A percentile compares a stretch with the other conserved stretches of the same genome.
phyloP scores from a whole-genome alignment of 2,888 invertebrate species.

The Cecidostiba fungosa region DNA sequence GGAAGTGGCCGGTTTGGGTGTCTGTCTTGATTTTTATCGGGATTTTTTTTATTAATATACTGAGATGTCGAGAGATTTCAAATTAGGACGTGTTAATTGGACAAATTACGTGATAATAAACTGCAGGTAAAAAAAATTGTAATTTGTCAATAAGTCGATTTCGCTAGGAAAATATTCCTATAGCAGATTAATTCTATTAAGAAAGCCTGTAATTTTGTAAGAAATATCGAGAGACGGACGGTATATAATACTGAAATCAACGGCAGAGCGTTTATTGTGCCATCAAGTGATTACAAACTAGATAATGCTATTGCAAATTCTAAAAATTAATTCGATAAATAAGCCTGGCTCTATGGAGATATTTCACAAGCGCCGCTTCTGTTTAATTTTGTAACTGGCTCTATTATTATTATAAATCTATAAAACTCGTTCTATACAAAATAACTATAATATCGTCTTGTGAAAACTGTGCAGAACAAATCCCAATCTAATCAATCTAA shows the following conservation, averaged over 20 bases:
- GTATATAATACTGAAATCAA: slow-evolving; percentile 39
- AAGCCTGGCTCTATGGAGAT: background rate
- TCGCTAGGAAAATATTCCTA: background rate
- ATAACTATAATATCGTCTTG: background rate
- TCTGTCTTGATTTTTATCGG: background rate
- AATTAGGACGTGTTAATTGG: background rate
- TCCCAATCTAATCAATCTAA: too few species aligned
- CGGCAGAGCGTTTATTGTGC: slow-evolving; percentile 43
- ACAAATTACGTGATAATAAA: background rate
- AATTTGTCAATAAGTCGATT: background rate
- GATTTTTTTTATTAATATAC: background rate
- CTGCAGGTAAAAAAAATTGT: background rate
- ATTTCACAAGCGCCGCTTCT: slow-evolving; percentile 28
- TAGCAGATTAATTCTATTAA: background rate
- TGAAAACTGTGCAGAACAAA: too few species aligned
- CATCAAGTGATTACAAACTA: slow-evolving; percentile 27
- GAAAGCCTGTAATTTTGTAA: slow-evolving; percentile 5
- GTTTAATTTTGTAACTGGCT: slow-evolving; percentile 28
- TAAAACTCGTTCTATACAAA: background rate
- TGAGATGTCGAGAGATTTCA: background rate
- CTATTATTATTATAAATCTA: slow-evolving; percentile 18
- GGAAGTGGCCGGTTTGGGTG: background rate
- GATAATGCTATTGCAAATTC: slow-evolving; percentile 41
- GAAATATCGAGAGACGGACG: background rate
- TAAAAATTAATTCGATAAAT: slow-evolving; percentile 37